Base-by-base conservation (phyloP, 2,797 vertebrate species). In the Tragopan temminckii region DNA sequence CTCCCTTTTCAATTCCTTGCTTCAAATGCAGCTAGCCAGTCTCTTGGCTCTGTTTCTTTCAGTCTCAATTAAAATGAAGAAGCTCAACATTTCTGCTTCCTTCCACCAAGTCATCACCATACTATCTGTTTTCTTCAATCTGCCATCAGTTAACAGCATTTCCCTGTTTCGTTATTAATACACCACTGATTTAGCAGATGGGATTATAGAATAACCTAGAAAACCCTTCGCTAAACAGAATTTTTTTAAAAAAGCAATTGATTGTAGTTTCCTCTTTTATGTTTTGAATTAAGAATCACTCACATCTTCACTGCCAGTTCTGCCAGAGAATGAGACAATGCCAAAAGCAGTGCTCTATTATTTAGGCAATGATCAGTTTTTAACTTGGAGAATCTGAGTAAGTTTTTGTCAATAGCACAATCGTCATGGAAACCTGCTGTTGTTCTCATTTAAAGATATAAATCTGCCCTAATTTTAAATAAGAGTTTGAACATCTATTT, bases 321-420 rank as follows among this genome's bases (percentile, higher is more conserved):
- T 69, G 31, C 38, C 50, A 61, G 20, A 57, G 42, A 66, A 70
- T 7, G 6, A 70, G 6, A 16, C 42, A 63, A 5, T 36, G 66
- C 67, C 11, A 45, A 64, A 83, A 79, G 35, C 0, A 0, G 25
- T 43, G 14, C 8, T 71, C 36, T 42, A 25, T 38, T 89, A 52
- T 17, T 52, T 48, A 64, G 76, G 24, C 31, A 86, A 88, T 38
- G 1, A 87, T 76, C 33, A 78, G 40, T 48, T 89, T 45, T 76
- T 53, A 40, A 24, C 19, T 85, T 86, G 96, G 40, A 93, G 96
- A 94, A 89, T 67, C 33, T 61, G 40, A 53, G 61, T 59, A 83
- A 57, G 20, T 5, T 87, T 29, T 53, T 66, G 67, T 93, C 96
- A 94, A 89, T 66, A 91, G 80, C 46, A 83, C 31, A 63, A 53